phyloP scores from a whole-genome alignment of 2,888 invertebrate species.

The Germaria angustata region DNA sequence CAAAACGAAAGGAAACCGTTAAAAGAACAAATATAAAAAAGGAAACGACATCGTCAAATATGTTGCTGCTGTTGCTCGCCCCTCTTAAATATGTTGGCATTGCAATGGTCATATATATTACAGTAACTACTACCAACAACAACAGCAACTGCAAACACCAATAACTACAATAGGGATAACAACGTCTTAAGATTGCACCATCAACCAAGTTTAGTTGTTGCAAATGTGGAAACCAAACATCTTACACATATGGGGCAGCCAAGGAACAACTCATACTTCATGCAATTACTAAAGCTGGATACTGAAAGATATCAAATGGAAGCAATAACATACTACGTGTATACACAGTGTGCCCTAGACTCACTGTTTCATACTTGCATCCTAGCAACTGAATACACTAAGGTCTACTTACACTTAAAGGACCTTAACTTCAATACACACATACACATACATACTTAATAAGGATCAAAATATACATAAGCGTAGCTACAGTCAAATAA shows the following conservation, averaged over 20 bases:
- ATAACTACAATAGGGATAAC: constrained; percentile 34
- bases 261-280: constrained; percentile 42
- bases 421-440: constrained; percentile 27
- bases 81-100: constrained; percentile 58
- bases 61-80: constrained; percentile 50
- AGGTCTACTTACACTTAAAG: constrained; percentile 57
- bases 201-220: constrained; percentile 24
- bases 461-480: too few relatives aligned
- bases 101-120: constrained; percentile 59
- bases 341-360: background rate
- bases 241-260: constrained; percentile 16
- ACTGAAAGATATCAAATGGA: constrained; percentile 32
- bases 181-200: constrained; percentile 22
- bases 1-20: constrained; percentile 44
- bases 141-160: background rate
- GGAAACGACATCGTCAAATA: constrained; percentile 61
- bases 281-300: constrained; percentile 35
- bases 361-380: constrained; percentile 28
- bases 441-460: background rate
- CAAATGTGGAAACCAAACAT: constrained; percentile 48
- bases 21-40: constrained; percentile 48
- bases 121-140: constrained; percentile 7
- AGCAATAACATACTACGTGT: background rate
- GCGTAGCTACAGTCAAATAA: constrained; percentile 18
- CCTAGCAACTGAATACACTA: constrained; percentile 55